phyloP scores from a whole-genome alignment of 2,113 vertebrate species.

The Rhombomys opimus region DNA sequence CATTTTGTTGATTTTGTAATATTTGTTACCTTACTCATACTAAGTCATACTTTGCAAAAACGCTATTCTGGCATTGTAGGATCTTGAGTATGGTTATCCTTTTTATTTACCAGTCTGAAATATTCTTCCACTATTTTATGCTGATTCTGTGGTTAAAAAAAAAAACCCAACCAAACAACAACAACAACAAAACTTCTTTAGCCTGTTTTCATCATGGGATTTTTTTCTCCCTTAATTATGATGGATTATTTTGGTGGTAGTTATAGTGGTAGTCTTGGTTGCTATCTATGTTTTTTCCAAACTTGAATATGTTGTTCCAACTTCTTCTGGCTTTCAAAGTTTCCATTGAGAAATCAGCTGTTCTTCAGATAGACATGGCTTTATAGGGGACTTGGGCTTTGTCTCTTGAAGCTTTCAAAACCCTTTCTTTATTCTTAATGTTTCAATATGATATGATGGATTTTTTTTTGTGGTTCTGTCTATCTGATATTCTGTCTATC shows the following conservation, averaged over 20 bases:
- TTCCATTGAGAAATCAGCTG: neutral
- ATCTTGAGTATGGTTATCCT: neutral
- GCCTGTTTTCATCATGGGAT: neutral
- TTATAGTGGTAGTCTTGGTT: neutral
- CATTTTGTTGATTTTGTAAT: neutral
- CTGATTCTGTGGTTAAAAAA: too few species aligned
- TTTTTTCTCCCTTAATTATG: neutral
- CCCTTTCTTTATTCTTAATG: neutral
- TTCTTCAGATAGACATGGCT: neutral
- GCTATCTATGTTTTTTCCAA: neutral
- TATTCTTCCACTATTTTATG: neutral
- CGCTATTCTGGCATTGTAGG: neutral
- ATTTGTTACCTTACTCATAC: neutral
- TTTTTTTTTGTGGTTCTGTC: neutral
- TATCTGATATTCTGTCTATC: neutral
- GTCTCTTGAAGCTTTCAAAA: neutral
- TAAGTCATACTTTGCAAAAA: neutral
- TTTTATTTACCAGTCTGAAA: neutral
- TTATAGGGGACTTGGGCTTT: neutral
- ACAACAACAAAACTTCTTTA: too few species aligned
- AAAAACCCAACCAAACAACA: too few species aligned
- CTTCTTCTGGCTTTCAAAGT: neutral
- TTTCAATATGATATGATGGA: neutral
- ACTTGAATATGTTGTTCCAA: neutral
- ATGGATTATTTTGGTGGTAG: neutral